phyloP scores from a whole-genome alignment of 2,888 invertebrate genomes.

The Thecophora atra region DNA sequence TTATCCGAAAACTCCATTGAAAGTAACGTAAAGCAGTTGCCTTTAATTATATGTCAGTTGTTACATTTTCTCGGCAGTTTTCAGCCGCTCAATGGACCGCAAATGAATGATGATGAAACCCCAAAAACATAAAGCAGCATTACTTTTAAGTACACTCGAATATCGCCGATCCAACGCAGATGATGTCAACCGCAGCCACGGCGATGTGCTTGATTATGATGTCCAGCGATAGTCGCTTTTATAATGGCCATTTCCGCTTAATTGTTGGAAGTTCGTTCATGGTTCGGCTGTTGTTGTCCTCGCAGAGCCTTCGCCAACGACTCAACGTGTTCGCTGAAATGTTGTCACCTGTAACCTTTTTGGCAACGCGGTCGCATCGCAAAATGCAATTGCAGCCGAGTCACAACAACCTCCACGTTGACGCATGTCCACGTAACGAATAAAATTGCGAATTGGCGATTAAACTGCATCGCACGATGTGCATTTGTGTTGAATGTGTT shows the following conservation, averaged over 20 bases:
- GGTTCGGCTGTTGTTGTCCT: background rate
- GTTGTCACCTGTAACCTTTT: background rate
- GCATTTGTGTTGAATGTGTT: background rate
- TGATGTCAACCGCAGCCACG: background rate
- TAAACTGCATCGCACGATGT: background rate
- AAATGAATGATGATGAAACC: too few species aligned
- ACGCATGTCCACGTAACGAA: conserved; percentile 18
- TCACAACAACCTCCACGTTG: conserved; percentile 12
- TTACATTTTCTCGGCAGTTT: too few species aligned
- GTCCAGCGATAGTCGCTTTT: background rate
- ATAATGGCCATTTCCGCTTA: background rate
- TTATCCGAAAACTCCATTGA: too few species aligned
- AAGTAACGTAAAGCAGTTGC: too few species aligned
- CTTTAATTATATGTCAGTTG: too few species aligned
- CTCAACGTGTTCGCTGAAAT: conserved; percentile 3
- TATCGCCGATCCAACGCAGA: too few species aligned
- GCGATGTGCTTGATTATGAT: conserved; percentile 19
- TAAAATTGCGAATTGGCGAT: conserved; percentile 27
- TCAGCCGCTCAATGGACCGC: too few species aligned
- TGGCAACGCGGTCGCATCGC: conserved; percentile 24
- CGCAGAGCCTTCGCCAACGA: background rate
- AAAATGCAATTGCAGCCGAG: conserved; percentile 18
- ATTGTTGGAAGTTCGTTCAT: background rate
- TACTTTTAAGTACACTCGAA: too few species aligned
- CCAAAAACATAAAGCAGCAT: too few species aligned